Conservation (phyloP, 2,888 invertebrate genomes). For the Euzetes globulus region DNA sequence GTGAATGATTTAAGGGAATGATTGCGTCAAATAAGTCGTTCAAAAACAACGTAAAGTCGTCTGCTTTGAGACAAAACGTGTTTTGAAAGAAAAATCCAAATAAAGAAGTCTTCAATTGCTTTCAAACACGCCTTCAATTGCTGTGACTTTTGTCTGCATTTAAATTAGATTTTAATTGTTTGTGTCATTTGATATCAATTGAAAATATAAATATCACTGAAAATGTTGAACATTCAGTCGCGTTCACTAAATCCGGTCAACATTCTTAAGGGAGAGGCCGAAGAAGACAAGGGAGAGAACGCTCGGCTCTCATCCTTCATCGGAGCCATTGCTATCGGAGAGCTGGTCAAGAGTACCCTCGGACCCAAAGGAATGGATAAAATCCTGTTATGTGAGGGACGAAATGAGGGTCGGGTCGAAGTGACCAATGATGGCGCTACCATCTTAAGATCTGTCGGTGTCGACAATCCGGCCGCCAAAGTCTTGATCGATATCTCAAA, state of each 20-base stretch:
- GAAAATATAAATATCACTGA: neutral
- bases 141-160: neutral
- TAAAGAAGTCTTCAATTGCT: neutral
- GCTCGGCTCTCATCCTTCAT: conserved; percentile 96
- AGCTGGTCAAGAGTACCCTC: conserved; percentile 92
- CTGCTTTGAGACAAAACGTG: too few relatives aligned
- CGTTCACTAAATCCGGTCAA: conserved; percentile 72
- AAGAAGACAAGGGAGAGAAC: conserved; percentile 94
- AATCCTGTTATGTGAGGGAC: conserved; percentile 49
- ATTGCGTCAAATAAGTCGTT: too few relatives aligned
- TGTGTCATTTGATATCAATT: neutral
- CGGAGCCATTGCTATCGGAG: conserved; percentile 97
- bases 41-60: too few relatives aligned
- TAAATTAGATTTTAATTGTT: neutral
- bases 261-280: conserved; percentile 89
- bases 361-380: conserved; percentile 96
- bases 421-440: conserved; percentile 99
- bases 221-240: conserved; percentile 32
- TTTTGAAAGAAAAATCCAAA: neutral
- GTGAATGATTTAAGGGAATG: too few relatives aligned
- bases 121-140: neutral
- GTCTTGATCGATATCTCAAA: conserved; percentile 62
- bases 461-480: conserved; percentile 98
- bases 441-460: conserved; percentile 87
- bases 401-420: conserved; percentile 58